Percentiles rank a stretch among this genome's conserved stretches.
phyloP scores from a whole-genome alignment of 1,140 invertebrate genomes.

The Calephelis nemesis region DNA sequence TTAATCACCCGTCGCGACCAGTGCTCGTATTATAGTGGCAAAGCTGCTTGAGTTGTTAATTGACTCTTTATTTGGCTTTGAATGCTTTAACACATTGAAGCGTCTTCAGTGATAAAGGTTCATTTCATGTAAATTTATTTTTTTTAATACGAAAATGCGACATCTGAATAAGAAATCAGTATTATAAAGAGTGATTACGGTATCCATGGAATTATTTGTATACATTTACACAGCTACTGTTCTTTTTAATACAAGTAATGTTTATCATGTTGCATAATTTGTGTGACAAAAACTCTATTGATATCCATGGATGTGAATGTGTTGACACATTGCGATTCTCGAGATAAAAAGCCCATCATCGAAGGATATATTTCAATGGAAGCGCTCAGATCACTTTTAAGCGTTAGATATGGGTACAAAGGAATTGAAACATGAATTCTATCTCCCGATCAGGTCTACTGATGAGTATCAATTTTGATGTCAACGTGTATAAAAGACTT shows the following conservation, averaged over 20 bases:
- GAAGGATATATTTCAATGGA: constrained; percentile 43
- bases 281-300: constrained; percentile 2
- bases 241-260: too few relatives aligned
- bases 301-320: background rate
- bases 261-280: background rate
- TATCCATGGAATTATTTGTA: constrained; percentile 1
- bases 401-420: constrained; percentile 36
- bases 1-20: constrained; percentile 49
- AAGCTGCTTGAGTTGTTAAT: constrained; percentile 58
- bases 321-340: constrained; percentile 27
- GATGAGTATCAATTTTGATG: constrained; percentile 19
- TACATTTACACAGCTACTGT: too few relatives aligned
- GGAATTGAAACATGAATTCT: constrained; percentile 58
- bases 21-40: constrained; percentile 44
- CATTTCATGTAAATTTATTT: constrained; percentile 21
- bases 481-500: constrained; percentile 20
- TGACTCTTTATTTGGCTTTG: constrained; percentile 52
- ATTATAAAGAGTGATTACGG: background rate
- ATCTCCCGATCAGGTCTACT: constrained; percentile 45
- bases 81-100: constrained; percentile 39
- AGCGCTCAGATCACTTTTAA: constrained; percentile 34
- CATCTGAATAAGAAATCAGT: background rate
- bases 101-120: constrained; percentile 39
- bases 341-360: constrained; percentile 36
- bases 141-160: constrained; percentile 1